phyloP scores from a whole-genome alignment of 2,888 invertebrate species.

The Ophion slaviceki region DNA sequence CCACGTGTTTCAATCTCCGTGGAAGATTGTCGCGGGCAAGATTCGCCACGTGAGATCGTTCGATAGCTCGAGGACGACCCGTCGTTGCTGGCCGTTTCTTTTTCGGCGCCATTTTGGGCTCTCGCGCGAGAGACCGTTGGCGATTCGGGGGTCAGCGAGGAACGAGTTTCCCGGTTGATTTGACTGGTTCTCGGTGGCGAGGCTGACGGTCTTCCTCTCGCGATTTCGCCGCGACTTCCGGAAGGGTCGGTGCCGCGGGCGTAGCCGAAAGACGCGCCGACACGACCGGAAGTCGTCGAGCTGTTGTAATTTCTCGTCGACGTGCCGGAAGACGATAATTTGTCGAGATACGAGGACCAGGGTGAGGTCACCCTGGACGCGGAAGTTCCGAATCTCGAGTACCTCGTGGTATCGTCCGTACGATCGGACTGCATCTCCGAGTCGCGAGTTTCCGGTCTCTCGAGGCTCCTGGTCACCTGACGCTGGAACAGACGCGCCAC shows the following conservation, averaged over 20 bases:
- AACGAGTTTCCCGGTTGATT: slow-evolving; percentile 22
- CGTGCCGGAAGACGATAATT: slow-evolving; percentile 75
- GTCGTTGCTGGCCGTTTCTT: slow-evolving; percentile 50
- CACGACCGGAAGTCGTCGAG: slow-evolving; percentile 69
- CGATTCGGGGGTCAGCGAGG: slow-evolving; percentile 45
- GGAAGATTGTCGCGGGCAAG: slow-evolving; percentile 24
- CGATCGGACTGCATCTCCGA: slow-evolving; percentile 91
- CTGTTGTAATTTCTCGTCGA: slow-evolving; percentile 62
- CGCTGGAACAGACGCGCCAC: slow-evolving; percentile 90
- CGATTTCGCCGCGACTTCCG: slow-evolving; percentile 14
- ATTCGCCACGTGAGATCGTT: slow-evolving; percentile 37
- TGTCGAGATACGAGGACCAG: slow-evolving; percentile 87
- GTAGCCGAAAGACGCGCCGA: slow-evolving; percentile 77
- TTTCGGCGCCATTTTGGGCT: slow-evolving; percentile 39
- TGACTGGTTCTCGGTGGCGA: slow-evolving; percentile 40
- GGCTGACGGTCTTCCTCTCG: slow-evolving; percentile 36
- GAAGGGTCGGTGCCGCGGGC: slow-evolving; percentile 73
- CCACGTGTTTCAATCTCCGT: slow-evolving; percentile 22
- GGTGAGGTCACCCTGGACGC: slow-evolving; percentile 86
- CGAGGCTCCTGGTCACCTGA: slow-evolving; percentile 86
- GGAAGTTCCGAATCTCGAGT: slow-evolving; percentile 85
- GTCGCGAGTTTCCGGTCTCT: slow-evolving; percentile 86
- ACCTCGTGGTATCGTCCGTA: slow-evolving; percentile 88
- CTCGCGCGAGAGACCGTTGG: slow-evolving; percentile 41
- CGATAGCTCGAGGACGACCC: slow-evolving; percentile 41